phyloP scores from a whole-genome alignment of 2,113 vertebrate genomes.

The Pangasianodon gigas region DNA sequence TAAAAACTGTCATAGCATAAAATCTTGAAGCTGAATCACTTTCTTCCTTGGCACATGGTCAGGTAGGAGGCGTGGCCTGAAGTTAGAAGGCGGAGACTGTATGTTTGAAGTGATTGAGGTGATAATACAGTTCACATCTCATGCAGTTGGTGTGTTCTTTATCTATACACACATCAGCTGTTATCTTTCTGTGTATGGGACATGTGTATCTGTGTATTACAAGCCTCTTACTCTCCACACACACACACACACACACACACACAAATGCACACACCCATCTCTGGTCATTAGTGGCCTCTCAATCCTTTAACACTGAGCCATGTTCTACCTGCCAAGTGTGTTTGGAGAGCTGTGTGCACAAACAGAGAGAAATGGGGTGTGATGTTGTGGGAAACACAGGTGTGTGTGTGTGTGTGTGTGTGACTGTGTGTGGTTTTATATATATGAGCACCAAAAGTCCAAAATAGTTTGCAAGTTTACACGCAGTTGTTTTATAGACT shows the following conservation, averaged over 20 bases:
- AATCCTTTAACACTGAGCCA: slow-evolving; percentile 43
- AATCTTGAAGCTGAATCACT: neutral
- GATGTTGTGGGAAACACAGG: slow-evolving; percentile 71
- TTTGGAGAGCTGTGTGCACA: slow-evolving; percentile 57
- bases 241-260: slow-evolving; percentile 11
- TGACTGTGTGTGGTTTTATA: neutral
- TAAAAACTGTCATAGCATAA: neutral
- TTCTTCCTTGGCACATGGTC: neutral
- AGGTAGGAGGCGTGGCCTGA: neutral
- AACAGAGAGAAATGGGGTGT: slow-evolving; percentile 63
- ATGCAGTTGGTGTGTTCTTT: neutral
- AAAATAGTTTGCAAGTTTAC: neutral
- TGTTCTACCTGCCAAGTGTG: slow-evolving; percentile 40
- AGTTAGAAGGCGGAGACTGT: neutral
- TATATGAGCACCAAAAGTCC: neutral
- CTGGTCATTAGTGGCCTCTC: slow-evolving; percentile 39
- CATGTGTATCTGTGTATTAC: slow-evolving; percentile 19
- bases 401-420: slow-evolving; percentile 55
- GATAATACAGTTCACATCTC: neutral
- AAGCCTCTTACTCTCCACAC: neutral
- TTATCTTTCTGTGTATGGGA: slow-evolving; percentile 34
- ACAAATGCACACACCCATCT: slow-evolving; percentile 9
- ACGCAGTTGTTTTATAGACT: neutral
- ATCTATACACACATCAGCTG: slow-evolving; percentile 12
- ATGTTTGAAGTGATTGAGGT: neutral